Evolutionary conservation across 1,140 invertebrate genomes (phyloP).

Genomic region (Aphaenogaster rudis): DNA sequence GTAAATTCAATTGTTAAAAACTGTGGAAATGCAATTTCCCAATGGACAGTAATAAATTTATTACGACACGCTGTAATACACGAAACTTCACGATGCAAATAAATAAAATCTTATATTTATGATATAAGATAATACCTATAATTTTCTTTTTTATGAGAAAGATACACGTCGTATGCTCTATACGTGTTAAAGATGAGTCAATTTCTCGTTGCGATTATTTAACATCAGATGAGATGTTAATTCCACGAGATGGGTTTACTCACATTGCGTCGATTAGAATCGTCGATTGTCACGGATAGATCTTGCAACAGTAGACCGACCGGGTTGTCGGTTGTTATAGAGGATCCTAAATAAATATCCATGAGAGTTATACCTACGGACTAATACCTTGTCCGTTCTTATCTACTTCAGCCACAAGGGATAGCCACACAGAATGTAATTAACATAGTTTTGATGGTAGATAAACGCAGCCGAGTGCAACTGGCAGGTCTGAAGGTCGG

Average conservation of each 20-base stretch:
- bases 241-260: neutral
- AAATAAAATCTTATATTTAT: constrained; percentile 29
- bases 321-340: too few species aligned
- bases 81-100: constrained; percentile 23
- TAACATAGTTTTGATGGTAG: constrained; percentile 71
- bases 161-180: neutral
- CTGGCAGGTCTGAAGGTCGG: constrained; percentile 14
- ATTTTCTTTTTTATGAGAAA: neutral
- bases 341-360: constrained; percentile 65
- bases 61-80: neutral
- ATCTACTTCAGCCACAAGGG: constrained; percentile 43
- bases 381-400: constrained; percentile 48
- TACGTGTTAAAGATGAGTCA: neutral
- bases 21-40: neutral
- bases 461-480: constrained; percentile 49
- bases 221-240: constrained; percentile 8
- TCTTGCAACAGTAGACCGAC: neutral
- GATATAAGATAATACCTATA: neutral
- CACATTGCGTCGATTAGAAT: constrained; percentile 7
- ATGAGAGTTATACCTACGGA: constrained; percentile 36
- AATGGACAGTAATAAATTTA: constrained; percentile 11
- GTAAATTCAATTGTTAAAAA: constrained; percentile 5
- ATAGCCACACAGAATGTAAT: constrained; percentile 64
- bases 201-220: neutral
- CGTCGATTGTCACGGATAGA: neutral